These are phyloP conservation scores for Cataglyphis livida DNA, from an alignment of 2,888 invertebrate genomes.

Conservation along the genomic window DNA sequence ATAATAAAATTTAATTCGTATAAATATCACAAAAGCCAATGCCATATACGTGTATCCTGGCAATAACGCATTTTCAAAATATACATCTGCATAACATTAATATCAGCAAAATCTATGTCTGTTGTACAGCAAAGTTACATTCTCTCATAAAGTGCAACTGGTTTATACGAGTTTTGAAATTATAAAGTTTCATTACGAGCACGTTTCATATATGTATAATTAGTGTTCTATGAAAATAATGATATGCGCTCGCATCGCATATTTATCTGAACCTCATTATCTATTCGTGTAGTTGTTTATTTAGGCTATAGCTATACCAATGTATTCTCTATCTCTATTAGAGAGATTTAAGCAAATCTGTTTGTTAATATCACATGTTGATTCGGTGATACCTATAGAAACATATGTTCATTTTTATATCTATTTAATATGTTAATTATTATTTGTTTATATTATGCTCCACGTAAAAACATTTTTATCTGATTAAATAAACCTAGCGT, in stretches of 20 bases:
- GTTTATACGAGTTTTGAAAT: neutral
- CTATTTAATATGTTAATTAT: neutral
- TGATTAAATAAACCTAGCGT: neutral
- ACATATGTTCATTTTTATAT: neutral
- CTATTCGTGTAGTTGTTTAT: neutral
- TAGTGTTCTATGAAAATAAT: constrained; percentile 12
- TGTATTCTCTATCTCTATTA: neutral
- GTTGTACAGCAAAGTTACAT: neutral
- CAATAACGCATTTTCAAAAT: neutral
- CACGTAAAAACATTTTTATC: neutral
- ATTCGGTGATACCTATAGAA: neutral
- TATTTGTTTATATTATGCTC: neutral
- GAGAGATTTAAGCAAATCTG: neutral
- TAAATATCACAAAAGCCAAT: neutral
- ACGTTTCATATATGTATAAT: neutral
- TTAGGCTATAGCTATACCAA: neutral
- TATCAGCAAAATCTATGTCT: neutral
- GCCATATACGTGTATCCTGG: no score
- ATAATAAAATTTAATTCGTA: neutral
- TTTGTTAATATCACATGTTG: neutral
- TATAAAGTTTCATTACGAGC: constrained; percentile 28
- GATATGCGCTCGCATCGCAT: no score
- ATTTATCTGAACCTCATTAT: neutral
- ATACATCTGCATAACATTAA: constrained; percentile 2
- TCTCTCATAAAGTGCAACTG: neutral